phyloP scores from a whole-genome alignment of 2,888 invertebrate species.

The Mellilla xanthometata region DNA sequence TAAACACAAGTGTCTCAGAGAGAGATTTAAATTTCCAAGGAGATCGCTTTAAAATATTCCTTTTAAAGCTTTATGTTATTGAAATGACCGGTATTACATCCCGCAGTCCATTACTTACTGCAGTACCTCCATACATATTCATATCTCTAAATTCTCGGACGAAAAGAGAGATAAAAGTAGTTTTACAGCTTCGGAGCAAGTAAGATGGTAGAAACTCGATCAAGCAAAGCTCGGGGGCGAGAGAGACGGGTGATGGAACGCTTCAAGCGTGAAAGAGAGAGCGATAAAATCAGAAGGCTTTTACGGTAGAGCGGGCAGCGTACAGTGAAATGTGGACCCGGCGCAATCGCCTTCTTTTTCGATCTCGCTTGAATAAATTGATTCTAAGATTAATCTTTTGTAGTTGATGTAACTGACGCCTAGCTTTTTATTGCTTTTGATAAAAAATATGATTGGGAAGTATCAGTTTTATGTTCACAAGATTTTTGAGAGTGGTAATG shows the following conservation, averaged over 20 bases:
- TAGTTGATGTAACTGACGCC: constrained; percentile 60
- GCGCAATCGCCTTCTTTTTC: constrained; percentile 68
- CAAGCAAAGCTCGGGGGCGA: constrained; percentile 61
- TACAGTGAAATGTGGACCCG: constrained; percentile 77
- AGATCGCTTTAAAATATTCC: constrained; percentile 51
- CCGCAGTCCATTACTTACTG: constrained; percentile 67
- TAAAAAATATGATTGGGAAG: constrained; percentile 41
- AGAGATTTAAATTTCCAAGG: constrained; percentile 48
- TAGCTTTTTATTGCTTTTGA: constrained; percentile 44
- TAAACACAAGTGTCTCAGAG: constrained; percentile 34
- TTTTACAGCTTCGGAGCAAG: constrained; percentile 75
- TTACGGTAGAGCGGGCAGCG: constrained; percentile 80
- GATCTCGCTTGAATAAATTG: constrained; percentile 80
- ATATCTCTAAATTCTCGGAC: constrained; percentile 72
- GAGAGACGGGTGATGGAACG: constrained; percentile 42
- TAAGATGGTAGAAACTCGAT: constrained; percentile 81
- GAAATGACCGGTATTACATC: constrained; percentile 65
- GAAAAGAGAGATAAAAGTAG: constrained; percentile 77
- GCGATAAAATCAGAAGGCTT: constrained; percentile 75
- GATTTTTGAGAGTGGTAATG: constrained; percentile 19
- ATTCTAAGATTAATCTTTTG: constrained; percentile 78
- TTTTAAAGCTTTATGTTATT: constrained; percentile 63
- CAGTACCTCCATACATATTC: constrained; percentile 74
- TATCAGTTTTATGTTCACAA: constrained; percentile 38
- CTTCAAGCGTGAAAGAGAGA: constrained; percentile 49